A percentile compares a stretch with the other conserved stretches of the same genome.
Conservation (phyloP, 1,140 invertebrate species). For the Nylanderia fulva region DNA sequence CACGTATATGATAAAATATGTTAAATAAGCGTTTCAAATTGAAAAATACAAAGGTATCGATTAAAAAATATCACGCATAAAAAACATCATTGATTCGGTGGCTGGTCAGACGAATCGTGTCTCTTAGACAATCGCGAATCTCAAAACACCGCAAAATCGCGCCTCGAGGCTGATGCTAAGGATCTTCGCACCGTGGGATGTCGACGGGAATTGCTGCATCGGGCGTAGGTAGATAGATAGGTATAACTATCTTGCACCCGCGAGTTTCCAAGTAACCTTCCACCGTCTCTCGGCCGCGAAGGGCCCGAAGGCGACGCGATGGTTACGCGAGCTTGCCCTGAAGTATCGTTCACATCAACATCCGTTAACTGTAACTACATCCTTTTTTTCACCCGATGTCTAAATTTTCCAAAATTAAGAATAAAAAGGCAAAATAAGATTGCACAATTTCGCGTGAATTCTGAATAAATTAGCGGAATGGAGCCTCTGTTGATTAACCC, state of each 20-base stretch:
- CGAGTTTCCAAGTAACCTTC: slow-evolving; percentile 61
- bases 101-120: background rate
- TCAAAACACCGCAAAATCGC: slow-evolving; percentile 59
- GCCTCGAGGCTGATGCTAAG: slow-evolving; percentile 60
- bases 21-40: background rate
- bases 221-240: background rate
- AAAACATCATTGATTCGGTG: slow-evolving; percentile 12
- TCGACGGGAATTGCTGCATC: slow-evolving; percentile 57
- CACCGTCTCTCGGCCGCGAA: slow-evolving; percentile 35
- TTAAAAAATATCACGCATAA: background rate
- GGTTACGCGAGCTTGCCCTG: background rate
- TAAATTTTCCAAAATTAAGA: background rate
- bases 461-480: slow-evolving; percentile 1
- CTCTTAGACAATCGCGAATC: slow-evolving; percentile 27
- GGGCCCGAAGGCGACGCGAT: slow-evolving; percentile 17
- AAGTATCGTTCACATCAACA: slow-evolving; percentile 41
- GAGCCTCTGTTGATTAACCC: background rate
- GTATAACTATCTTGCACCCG: slow-evolving; percentile 48
- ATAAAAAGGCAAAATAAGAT: background rate
- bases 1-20: background rate
- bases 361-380: slow-evolving; percentile 1
- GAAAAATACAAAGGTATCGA: background rate
- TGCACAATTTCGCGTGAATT: background rate
- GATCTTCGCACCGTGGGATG: slow-evolving; percentile 66
- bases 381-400: background rate